Percentiles rank a stretch among this genome's conserved stretches.
phyloP scores from a whole-genome alignment of 1,140 invertebrate genomes.

The Diplogasteroides magnus region DNA sequence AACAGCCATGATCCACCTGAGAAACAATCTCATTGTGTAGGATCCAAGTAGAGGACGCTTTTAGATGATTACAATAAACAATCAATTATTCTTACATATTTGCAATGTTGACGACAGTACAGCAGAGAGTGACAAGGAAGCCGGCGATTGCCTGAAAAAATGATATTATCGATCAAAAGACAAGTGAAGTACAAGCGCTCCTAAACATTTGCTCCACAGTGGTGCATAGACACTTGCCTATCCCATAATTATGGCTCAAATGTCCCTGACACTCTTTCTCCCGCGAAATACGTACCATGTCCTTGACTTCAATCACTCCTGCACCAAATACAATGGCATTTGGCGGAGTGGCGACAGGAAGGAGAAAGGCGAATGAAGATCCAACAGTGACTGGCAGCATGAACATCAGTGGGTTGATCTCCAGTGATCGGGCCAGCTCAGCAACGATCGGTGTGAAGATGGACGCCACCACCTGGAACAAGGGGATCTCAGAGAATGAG shows the following conservation, averaged over 20 bases:
- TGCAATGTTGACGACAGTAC: constrained; percentile 18
- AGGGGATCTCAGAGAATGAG: too few species aligned
- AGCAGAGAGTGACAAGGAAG: constrained; percentile 27
- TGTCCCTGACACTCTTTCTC: too few species aligned
- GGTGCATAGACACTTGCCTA: too few species aligned
- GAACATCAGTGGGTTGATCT: constrained; percentile 73
- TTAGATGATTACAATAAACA: not conserved
- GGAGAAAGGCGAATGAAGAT: constrained; percentile 70
- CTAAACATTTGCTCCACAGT: too few species aligned
- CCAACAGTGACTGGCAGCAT: constrained; percentile 75
- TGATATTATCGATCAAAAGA: not conserved
- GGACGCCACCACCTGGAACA: constrained; percentile 48
- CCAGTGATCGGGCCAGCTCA: constrained; percentile 28
- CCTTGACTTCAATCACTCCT: constrained; percentile 56
- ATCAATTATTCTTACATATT: constrained; percentile 14
- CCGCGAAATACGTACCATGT: constrained; percentile 59
- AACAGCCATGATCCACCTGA: constrained; percentile 29
- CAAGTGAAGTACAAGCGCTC: not conserved
- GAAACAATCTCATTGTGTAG: not conserved
- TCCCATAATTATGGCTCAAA: too few species aligned
- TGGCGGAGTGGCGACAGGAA: constrained; percentile 78
- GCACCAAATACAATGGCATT: constrained; percentile 79
- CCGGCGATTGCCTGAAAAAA: constrained; percentile 31
- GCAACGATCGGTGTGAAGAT: constrained; percentile 57
- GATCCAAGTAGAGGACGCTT: not conserved